A percentile compares a stretch with the other conserved stretches of the same genome.
Conservation (phyloP, 2,888 invertebrate genomes). For the Drosophila vallismaia region DNA sequence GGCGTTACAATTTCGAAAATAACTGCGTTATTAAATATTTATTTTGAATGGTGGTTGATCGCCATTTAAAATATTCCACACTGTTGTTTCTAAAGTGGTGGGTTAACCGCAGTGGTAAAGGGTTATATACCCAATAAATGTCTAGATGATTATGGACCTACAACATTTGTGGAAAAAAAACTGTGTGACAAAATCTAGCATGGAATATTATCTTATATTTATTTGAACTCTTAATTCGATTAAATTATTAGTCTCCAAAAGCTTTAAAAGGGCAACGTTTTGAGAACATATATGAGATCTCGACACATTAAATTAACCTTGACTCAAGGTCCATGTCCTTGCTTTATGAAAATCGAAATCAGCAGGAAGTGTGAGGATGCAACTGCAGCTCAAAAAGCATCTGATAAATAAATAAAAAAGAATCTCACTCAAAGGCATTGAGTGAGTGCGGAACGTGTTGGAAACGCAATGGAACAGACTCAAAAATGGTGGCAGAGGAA, state of each 20-base stretch:
- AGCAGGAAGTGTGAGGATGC: conserved; percentile 17
- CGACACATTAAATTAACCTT: conserved; percentile 18
- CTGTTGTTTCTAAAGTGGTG: conserved; percentile 1
- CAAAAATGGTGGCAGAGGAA: conserved; percentile 13
- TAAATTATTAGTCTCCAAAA: no score
- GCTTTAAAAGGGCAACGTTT: neutral
- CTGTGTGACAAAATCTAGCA: no score
- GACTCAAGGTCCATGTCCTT: conserved; percentile 46
- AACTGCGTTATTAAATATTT: neutral
- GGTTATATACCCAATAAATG: neutral
- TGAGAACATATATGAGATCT: neutral
- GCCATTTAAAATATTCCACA: neutral
- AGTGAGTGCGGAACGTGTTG: conserved; percentile 78
- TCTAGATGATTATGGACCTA: no score
- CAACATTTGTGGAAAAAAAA: no score
- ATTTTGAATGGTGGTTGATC: conserved; percentile 11
- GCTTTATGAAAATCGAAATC: conserved; percentile 10
- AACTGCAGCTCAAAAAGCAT: conserved; percentile 11
- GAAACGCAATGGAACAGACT: conserved; percentile 73
- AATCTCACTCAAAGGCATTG: conserved; percentile 28
- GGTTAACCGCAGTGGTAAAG: neutral
- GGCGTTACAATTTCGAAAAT: conserved; percentile 30
- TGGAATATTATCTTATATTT: no score
- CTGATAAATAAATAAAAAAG: neutral
- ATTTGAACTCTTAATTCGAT: no score